phyloP scores from a whole-genome alignment of 2,797 vertebrate species.

The Nyctibius grandis region DNA sequence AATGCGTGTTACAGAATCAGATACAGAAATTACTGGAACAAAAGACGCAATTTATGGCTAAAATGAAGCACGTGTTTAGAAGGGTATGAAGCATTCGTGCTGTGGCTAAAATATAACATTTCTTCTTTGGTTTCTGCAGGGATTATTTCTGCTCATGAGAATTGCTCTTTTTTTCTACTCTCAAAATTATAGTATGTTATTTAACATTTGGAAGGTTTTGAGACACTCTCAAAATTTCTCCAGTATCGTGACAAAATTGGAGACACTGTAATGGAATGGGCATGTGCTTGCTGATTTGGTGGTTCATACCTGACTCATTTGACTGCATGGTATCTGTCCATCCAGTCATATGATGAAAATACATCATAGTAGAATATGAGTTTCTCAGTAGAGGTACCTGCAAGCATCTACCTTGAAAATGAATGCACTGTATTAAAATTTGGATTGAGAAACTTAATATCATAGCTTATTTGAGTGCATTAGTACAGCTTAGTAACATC shows the following conservation, averaged over 20 bases:
- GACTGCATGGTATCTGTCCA: background rate
- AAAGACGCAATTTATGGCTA: background rate
- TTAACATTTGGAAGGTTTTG: background rate
- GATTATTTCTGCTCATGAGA: background rate
- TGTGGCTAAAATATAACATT: background rate
- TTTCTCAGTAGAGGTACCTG: background rate
- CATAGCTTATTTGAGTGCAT: background rate
- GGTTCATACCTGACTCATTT: background rate
- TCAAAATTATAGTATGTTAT: background rate
- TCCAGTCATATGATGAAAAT: background rate
- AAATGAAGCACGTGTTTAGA: background rate
- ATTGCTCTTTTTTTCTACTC: background rate
- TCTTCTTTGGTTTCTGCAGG: background rate
- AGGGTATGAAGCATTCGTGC: background rate
- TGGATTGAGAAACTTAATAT: background rate
- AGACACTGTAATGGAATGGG: background rate
- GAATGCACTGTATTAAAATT: background rate
- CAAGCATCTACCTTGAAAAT: background rate
- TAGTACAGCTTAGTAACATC: background rate
- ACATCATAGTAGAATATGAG: rapidly evolving
- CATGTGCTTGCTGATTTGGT: background rate
- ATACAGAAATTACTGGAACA: background rate
- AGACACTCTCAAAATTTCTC: background rate
- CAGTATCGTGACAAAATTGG: background rate
- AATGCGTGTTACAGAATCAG: background rate